Conservation (phyloP, 2,888 invertebrate genomes). For the Athripsodes cinereus region DNA sequence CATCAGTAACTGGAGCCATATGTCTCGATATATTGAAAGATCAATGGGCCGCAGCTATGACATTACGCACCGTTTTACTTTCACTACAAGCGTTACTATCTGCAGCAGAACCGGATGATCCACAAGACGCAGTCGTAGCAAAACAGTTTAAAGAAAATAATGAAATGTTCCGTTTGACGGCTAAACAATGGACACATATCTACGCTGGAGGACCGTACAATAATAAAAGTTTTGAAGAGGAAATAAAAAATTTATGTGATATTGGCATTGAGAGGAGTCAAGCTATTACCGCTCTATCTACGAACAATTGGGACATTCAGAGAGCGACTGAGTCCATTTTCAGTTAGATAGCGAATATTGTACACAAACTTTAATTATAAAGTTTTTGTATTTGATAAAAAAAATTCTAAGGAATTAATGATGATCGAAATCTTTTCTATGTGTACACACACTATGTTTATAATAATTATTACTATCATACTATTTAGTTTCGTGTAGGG, state of each 20-base stretch:
- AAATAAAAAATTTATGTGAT: conserved; percentile 81
- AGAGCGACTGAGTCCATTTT: conserved; percentile 86
- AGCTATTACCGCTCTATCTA: conserved; percentile 84
- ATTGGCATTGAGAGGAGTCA: conserved; percentile 93
- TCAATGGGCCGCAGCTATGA: conserved; percentile 99
- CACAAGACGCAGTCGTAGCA: conserved; percentile 96
- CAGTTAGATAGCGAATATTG: conserved; percentile 43
- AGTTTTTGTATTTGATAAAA: no score
- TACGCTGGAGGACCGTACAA: conserved; percentile 75
- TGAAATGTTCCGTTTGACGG: conserved; percentile 83
- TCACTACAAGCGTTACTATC: conserved; percentile 93
- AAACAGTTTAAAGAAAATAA: conserved; percentile 90
- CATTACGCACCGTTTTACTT: conserved; percentile 88
- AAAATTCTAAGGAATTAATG: no score
- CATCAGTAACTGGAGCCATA: conserved; percentile 96
- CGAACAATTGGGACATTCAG: conserved; percentile 89
- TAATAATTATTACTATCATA: no score
- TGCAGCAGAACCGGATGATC: conserved; percentile 89
- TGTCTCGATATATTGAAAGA: conserved; percentile 98
- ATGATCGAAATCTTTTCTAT: no score
- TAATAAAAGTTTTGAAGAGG: conserved; percentile 71
- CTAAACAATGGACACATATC: conserved; percentile 91
- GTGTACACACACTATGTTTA: no score
- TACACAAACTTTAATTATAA: no score
- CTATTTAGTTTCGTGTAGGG: no score